Evolutionary conservation across 2,113 vertebrate species (phyloP), one percentile per base, ranked within the genome.

Genomic region (Cairina moschata): DNA sequence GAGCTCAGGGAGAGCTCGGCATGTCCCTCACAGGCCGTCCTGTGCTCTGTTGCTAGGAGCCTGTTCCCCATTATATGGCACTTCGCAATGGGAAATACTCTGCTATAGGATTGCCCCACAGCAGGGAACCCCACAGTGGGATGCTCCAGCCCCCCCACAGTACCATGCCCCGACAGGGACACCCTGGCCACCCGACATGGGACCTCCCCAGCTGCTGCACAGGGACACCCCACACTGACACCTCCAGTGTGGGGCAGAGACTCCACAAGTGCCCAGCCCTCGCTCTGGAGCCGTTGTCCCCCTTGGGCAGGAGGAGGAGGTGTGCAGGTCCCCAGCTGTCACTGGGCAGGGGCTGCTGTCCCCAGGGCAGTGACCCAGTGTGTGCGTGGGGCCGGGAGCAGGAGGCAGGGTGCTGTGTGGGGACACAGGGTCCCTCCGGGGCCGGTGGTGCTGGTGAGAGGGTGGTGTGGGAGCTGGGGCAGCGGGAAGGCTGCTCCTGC

Each of bases 271-370:
- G 38, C 28, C 44, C 34, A 32, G 31, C 31, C 31, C 32, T 46
- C 2, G 15, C 22, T 34, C n/a, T 20, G 63, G 28, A 46, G 46
- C 32, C 3, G 5, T 62, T 8, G 7, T 69, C 17, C 3, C 0
- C 0, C 44, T 18, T 42, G 63, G 34, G 72, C 3, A 17, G 54
- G 42, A 65, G 59, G 8, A 42, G 56, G 55, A 65, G 31, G n/a
- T 17, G 44, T 48, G 72, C 44, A 7, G 4, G 25, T 59, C 22
- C 40, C 63, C 63, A 0, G 3, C 13, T 36, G 6, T 62, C 2
- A 1, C 29, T 34, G 58, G 42, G 55, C 52, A 50, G 25, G 66
- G 69, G 16, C 42, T 67, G 67, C 59, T 54, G 60, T 78, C n/a
- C 40, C n/a, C 4, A 2, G 9, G 40, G 26, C 44, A 9, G 46